Evolutionary conservation across 2,113 vertebrate species (phyloP).

Genomic region (Callochromis pleurospilus): DNA sequence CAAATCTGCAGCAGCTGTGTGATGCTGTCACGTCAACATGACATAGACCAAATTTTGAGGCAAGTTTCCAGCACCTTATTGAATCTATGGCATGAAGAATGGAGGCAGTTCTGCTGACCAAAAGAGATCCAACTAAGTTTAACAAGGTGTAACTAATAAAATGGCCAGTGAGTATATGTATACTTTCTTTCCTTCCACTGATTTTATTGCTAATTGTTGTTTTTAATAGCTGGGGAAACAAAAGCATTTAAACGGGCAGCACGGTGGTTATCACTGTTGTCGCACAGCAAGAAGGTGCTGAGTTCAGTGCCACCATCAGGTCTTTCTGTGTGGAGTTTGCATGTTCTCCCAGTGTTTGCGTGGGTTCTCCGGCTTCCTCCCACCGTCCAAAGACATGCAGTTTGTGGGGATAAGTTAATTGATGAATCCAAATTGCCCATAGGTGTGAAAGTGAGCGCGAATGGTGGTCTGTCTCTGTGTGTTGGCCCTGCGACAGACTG

Average conservation of each 20-base stretch:
- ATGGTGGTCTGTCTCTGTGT: neutral
- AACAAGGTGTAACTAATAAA: neutral
- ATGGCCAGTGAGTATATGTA: neutral
- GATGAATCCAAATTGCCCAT: neutral
- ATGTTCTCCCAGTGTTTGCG: neutral
- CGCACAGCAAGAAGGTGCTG: neutral
- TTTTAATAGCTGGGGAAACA: neutral
- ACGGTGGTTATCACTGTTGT: neutral
- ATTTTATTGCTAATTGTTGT: neutral
- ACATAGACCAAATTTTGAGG: neutral
- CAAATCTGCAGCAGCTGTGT: neutral
- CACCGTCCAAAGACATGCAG: neutral
- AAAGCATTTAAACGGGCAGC: neutral
- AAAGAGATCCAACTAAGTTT: neutral
- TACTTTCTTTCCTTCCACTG: neutral
- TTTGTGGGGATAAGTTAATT: neutral
- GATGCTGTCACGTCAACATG: rapidly evolving
- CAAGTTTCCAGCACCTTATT: neutral
- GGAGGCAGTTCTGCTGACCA: neutral
- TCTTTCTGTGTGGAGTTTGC: neutral
- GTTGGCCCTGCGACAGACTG: neutral
- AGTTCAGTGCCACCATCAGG: neutral
- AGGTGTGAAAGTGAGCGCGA: rapidly evolving
- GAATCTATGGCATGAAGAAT: neutral
- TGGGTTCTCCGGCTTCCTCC: rapidly evolving